These are phyloP conservation scores for Plemyria rubiginata DNA, from an alignment of 2,888 invertebrate genomes.

Conservation along the genomic window DNA sequence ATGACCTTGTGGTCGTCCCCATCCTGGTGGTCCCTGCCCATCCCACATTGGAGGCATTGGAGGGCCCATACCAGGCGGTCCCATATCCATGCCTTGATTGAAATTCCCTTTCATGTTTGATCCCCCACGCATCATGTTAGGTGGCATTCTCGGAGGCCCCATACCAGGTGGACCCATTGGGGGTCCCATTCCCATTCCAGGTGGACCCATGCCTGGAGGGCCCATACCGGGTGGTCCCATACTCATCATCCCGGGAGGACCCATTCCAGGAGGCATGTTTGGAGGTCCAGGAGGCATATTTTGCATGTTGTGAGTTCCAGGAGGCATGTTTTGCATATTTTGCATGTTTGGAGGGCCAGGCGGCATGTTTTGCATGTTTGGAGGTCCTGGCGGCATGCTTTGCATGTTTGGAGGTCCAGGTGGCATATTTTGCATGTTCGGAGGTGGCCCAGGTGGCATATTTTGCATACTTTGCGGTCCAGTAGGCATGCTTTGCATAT, in stretches of 20 bases:
- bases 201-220: constrained; percentile 58
- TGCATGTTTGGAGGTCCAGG: constrained; percentile 42
- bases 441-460: constrained; percentile 34
- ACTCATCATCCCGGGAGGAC: constrained; percentile 36
- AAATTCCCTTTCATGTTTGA: constrained; percentile 61
- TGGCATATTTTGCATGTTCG: constrained; percentile 42
- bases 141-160: constrained; percentile 69
- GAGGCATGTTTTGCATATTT: constrained; percentile 40
- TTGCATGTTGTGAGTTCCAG: constrained; percentile 25
- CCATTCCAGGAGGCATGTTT: constrained; percentile 43
- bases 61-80: constrained; percentile 75
- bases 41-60: constrained; percentile 77
- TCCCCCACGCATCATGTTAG: constrained; percentile 67
- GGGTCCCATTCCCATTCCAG: constrained; percentile 57
- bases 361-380: constrained; percentile 43
- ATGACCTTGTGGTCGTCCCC: constrained; percentile 52
- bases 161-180: constrained; percentile 64
- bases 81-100: constrained; percentile 72
- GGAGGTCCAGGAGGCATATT: constrained; percentile 12
- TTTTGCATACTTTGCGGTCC: constrained; percentile 36
- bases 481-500: constrained; percentile 55
- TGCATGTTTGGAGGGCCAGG: constrained; percentile 38
- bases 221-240: constrained; percentile 51
- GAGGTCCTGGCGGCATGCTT: constrained; percentile 36
- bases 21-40: constrained; percentile 64